Evolutionary conservation across 2,113 vertebrate species (phyloP).

Genomic region (Platysteira castanea): DNA sequence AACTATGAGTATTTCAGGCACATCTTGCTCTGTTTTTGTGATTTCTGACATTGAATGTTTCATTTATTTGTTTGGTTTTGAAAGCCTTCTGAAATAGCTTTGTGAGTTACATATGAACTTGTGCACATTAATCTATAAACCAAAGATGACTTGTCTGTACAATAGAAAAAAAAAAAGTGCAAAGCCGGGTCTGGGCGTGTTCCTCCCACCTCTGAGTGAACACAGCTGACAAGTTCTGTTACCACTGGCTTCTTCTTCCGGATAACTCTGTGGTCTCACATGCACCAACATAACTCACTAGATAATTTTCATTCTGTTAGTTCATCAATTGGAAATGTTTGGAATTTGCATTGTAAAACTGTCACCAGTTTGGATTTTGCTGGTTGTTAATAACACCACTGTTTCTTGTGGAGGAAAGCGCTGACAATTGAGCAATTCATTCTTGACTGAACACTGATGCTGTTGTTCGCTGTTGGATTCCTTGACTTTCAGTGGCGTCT

Average conservation of each 20-base stretch:
- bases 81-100: background rate
- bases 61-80: background rate
- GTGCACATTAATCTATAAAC: background rate
- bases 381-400: conserved; percentile 48
- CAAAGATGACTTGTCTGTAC: background rate
- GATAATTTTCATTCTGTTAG: conserved; percentile 3
- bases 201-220: background rate
- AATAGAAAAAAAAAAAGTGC: background rate
- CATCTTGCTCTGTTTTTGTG: background rate
- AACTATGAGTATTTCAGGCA: background rate
- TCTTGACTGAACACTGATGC: conserved; percentile 19
- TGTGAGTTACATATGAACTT: background rate
- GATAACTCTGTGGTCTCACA: background rate
- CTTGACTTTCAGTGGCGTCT: background rate
- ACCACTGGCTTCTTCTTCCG: background rate
- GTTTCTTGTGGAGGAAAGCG: background rate
- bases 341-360: conserved; percentile 33
- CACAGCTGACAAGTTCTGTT: background rate
- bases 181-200: background rate
- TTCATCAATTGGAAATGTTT: conserved; percentile 49
- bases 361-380: conserved; percentile 21
- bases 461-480: background rate
- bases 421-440: background rate
- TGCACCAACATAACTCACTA: background rate
- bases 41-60: background rate